Evolutionary conservation across 2,888 invertebrate species (phyloP), one percentile per base, ranked within the genome.

Genomic region (Crioceris asparagi): DNA sequence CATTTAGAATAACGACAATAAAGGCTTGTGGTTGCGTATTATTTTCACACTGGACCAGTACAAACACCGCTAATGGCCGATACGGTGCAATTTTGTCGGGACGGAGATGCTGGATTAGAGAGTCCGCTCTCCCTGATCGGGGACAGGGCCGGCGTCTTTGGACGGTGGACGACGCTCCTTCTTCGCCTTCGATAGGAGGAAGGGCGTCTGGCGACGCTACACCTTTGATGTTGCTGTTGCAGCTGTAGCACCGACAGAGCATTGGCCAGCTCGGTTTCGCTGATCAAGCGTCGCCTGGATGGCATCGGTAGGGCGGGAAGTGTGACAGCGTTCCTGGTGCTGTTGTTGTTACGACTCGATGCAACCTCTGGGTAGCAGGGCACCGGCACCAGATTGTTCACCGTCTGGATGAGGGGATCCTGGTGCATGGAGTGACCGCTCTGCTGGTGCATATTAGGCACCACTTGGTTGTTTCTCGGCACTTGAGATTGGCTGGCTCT

Each of bases 61-160:
- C 57, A 59, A 44, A 60, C 40, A 49, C 54, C 42, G 58, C 61
- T 45, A 54, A 64, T 46, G 25, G 55, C 52, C 25, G 55, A 47
- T 55, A 63, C 46, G 52, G 61, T 42, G 47, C 61, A 62, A 44
- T 52, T 59, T 59, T 54, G 66, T 55, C 50, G 56, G 54, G 64
- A 64, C 54, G 79, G 78, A 38, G 78, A 78, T 11, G 76, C 74
- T 2, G 78, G 78, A 64, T 80, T 80, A 31, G 79, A 79, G 12
- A 78, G 64, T 18, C 80, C 80, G 30, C 79, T 77, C 53, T 81
- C 80, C 40, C 77, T 72, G 36, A 81, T 81, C 18, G 80, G 80
- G 36, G 79, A 79, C 39, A 81, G 60, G 21, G 73, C 70, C 21
- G 74, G 72, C 18, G 72, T 64, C 46, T 65, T 66, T 14, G 61